Percentiles rank a stretch among this genome's conserved stretches.
Conservation (phyloP, 1,140 invertebrate species). For the Lordiphosa clarofinis region DNA sequence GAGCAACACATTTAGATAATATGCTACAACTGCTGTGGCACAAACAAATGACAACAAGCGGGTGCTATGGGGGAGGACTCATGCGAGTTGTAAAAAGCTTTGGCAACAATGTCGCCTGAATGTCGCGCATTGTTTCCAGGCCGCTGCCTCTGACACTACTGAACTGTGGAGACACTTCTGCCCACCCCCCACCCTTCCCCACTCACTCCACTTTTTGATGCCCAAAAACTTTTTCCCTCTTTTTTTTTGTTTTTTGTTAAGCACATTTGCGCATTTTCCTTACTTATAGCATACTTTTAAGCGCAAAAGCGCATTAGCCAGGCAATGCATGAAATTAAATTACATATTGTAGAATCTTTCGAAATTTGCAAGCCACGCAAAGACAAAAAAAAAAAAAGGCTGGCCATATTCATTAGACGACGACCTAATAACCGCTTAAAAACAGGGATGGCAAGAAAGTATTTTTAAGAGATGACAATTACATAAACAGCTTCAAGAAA, state of each 20-base stretch:
- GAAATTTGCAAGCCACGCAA: slow-evolving; percentile 17
- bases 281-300: slow-evolving; percentile 72
- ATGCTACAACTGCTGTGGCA: slow-evolving; percentile 74
- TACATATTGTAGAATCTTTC: slow-evolving; percentile 40
- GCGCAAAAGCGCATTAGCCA: slow-evolving; percentile 74
- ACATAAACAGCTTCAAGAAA: no score
- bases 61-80: slow-evolving; percentile 26
- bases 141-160: slow-evolving; percentile 63
- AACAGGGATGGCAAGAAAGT: no score
- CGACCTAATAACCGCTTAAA: slow-evolving; percentile 7
- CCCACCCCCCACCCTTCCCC: background rate
- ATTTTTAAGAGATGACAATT: no score
- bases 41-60: slow-evolving; percentile 60
- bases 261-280: slow-evolving; percentile 68
- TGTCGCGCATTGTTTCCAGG: slow-evolving; percentile 75
- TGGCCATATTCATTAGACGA: slow-evolving; percentile 30
- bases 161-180: slow-evolving; percentile 31
- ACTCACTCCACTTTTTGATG: background rate
- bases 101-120: slow-evolving; percentile 77
- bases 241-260: slow-evolving; percentile 62
- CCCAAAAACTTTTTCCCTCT: slow-evolving; percentile 10
- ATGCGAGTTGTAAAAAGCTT: slow-evolving; percentile 76
- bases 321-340: slow-evolving; percentile 76
- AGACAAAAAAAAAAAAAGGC: slow-evolving; percentile 6
- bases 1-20: slow-evolving; percentile 77